phyloP scores from a whole-genome alignment of 2,113 vertebrate species.

The Xyrauchen texanus region DNA sequence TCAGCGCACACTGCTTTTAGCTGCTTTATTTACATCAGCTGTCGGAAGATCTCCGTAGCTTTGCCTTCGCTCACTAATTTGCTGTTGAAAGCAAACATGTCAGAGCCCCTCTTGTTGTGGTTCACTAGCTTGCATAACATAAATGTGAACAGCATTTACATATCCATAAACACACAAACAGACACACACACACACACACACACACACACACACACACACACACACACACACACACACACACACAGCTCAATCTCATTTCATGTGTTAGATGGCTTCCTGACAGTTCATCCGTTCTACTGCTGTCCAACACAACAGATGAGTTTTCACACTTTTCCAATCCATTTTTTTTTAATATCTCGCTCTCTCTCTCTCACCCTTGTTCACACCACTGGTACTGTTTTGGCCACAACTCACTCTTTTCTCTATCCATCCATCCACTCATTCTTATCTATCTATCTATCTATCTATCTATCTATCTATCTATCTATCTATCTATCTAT shows the following conservation, averaged over 20 bases:
- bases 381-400: constrained; percentile 25
- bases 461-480: too few species aligned
- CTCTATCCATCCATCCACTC: background rate
- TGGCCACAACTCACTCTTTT: constrained; percentile 30
- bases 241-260: constrained; percentile 43
- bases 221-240: constrained; percentile 30
- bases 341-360: constrained; percentile 32
- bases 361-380: constrained; percentile 38
- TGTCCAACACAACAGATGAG: constrained; percentile 53
- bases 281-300: constrained; percentile 55
- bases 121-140: constrained; percentile 64
- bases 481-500: too few species aligned
- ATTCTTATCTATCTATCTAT: background rate
- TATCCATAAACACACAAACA: constrained; percentile 50
- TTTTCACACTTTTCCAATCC: constrained; percentile 33
- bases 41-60: constrained; percentile 45
- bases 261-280: constrained; percentile 50
- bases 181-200: constrained; percentile 36
- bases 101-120: constrained; percentile 61
- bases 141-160: constrained; percentile 63
- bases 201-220: constrained; percentile 37
- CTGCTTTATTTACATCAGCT: constrained; percentile 48
- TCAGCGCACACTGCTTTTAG: constrained; percentile 48
- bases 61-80: constrained; percentile 65
- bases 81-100: constrained; percentile 67